phyloP scores from a whole-genome alignment of 2,113 vertebrate species.

The Pelecanoides urinatrix region DNA sequence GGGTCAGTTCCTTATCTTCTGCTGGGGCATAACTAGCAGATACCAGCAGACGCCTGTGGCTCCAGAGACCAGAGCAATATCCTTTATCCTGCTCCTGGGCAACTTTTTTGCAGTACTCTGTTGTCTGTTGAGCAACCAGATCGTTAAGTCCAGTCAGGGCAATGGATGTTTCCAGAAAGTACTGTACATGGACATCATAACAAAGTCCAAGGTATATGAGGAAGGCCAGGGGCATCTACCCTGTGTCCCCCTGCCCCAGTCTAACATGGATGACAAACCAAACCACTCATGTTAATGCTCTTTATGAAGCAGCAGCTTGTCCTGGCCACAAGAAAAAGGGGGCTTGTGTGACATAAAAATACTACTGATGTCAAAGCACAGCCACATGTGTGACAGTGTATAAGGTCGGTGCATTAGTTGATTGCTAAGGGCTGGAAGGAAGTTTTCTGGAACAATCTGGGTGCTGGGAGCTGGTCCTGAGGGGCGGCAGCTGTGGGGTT shows the following conservation, averaged over 20 bases:
- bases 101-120: neutral
- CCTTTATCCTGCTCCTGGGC: neutral
- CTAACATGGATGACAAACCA: neutral
- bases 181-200: neutral
- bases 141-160: rapidly evolving
- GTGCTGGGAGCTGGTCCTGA: neutral
- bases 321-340: neutral
- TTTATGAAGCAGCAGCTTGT: neutral
- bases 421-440: neutral
- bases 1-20: neutral
- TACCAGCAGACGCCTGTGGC: neutral
- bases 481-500: neutral
- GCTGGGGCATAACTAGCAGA: neutral
- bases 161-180: neutral
- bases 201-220: neutral
- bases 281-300: neutral
- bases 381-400: rapidly evolving
- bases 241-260: neutral
- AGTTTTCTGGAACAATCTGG: neutral
- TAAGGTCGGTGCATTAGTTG: too few species aligned
- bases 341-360: neutral
- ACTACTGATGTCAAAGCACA: neutral
- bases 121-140: neutral
- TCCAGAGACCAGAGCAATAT: neutral
- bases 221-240: neutral